Evolutionary conservation across 2,888 invertebrate species (phyloP), one percentile per base, ranked within the genome.

Genomic region (Leptogaster cylindrica): DNA sequence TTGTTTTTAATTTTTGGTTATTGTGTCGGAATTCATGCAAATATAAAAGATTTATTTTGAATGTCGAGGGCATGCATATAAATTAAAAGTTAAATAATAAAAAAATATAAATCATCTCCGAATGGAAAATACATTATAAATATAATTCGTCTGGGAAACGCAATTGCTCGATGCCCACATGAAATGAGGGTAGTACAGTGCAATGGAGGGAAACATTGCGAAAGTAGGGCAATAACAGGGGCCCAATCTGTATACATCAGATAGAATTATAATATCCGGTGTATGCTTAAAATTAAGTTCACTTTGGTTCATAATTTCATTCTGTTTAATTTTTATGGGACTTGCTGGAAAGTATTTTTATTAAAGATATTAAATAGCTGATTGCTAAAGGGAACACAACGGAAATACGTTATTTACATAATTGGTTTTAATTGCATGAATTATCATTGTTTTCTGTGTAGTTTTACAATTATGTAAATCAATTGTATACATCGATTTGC

Each of bases 401-500:
- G 33, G 36, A 20, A 7, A 16, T 36, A 55, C 33, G 28, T 39
- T 16, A 36, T 55, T 36, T 36, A 55, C 33, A 55, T 55, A 33
- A 55, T 23, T 55, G 23, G 20, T 23, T 55, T 28, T 55, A 55
- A 23, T 36, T 55, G 55, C 55, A 55, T 55, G 55, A 23, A 33
- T 16, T 52, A 55, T 23, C 39, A 33, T 52, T 55, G 55, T 31
- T 36, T 55, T 52, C 31, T 52, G 33, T 52, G 12, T 52, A 31
- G 31, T 52, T 39, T 39, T 39, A 39, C 39, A 10, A 39, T 39
- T n/a, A n/a, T n/a, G n/a, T n/a, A n/a, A n/a, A n/a, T n/a, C n/a
- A n/a, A n/a, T n/a, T 55, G 55, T 55, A 50, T 55, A 23, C 55
- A 14, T 55, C 39, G 39, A 55, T 51, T 76, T 76, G 68, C 74